Conservation (phyloP, 2,113 vertebrate species). For the Oncorhynchus tshawytscha region DNA sequence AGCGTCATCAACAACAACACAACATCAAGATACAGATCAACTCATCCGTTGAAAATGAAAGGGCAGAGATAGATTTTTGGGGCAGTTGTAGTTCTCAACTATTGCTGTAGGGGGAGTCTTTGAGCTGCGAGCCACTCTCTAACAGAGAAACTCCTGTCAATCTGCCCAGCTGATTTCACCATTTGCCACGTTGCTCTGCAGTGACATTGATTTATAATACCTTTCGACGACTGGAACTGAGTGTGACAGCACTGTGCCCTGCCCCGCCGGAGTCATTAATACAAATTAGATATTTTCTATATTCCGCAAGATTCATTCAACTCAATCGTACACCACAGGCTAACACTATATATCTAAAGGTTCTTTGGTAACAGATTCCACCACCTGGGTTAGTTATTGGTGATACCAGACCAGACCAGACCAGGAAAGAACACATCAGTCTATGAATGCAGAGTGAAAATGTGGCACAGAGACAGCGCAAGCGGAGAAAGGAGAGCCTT, state of each 20-base stretch:
- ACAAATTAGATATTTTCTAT: constrained; percentile 42
- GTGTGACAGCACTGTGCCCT: constrained; percentile 21
- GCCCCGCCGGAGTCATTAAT: constrained; percentile 32
- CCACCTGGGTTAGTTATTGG: constrained; percentile 4
- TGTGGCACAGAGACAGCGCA: not conserved
- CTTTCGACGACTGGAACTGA: constrained; percentile 24
- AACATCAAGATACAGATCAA: too few relatives aligned
- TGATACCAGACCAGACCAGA: not conserved
- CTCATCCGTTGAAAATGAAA: too few relatives aligned
- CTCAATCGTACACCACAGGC: constrained; percentile 13
- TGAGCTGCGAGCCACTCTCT: constrained; percentile 3
- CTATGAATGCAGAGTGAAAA: not conserved
- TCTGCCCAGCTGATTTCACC: constrained; percentile 16
- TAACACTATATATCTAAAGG: not conserved
- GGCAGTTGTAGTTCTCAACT: not conserved
- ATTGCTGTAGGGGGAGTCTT: constrained; percentile 24
- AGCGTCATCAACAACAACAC: too few relatives aligned
- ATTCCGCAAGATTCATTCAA: constrained; percentile 27
- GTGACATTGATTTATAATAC: constrained; percentile 46
- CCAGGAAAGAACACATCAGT: not conserved
- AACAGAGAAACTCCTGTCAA: constrained; percentile 9
- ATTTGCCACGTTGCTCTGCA: constrained; percentile 16
- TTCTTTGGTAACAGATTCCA: not conserved
- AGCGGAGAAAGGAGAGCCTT: not conserved
- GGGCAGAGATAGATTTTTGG: not conserved